Evolutionary conservation across 2,797 vertebrate genomes (phyloP), one percentile per base, ranked within the genome.

Genomic region (Pseudopleuronectes americanus): DNA sequence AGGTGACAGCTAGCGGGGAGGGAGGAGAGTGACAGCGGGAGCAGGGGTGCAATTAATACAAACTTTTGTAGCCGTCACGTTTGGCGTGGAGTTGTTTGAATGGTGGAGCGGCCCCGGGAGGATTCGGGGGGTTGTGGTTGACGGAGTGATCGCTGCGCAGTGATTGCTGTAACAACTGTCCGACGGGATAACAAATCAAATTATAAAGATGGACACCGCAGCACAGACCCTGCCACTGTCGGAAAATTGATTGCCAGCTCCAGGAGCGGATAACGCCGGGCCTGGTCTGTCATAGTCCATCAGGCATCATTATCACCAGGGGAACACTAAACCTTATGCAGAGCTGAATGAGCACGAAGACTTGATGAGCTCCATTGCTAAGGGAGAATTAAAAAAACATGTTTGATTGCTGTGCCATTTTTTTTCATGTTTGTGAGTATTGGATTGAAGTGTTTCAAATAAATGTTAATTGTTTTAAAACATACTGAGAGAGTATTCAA

Each of bases 181-280:
- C 55, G 45, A 90, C 75, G 76, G 86, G 83, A 92, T 92, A 91
- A 92, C 88, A 92, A 92, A 94, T 94, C 87, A 91, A 92, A 93
- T 93, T 91, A 92, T 83, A 78, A 88, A 90, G 81, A 90, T 85
- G 86, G 90, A 91, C 90, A 86, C 71, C 55, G 55, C 60, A 64
- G 84, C 79, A 76, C 82, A 83, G 86, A 87, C 84, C 74, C 77
- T 21, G 58, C 71, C 26, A 53, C 79, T 9, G 59, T 84, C 86
- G 90, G 77, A 87, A 87, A 91, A 92, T 90, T 91, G 91, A 92
- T 93, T 91, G 87, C 85, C 75, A 79, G 87, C 79, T 85, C 87
- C 68, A 58, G 81, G 73, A 84, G 85, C 87, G 87, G 86, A 90
- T 92, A 90, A 87, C 84, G 84, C 82, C 8, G 41, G 60, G 80